A percentile compares a stretch with the other conserved stretches of the same genome.
These are phyloP conservation scores for Bujurquina vittata DNA, from an alignment of 2,113 vertebrate genomes.

Conservation along the genomic window DNA sequence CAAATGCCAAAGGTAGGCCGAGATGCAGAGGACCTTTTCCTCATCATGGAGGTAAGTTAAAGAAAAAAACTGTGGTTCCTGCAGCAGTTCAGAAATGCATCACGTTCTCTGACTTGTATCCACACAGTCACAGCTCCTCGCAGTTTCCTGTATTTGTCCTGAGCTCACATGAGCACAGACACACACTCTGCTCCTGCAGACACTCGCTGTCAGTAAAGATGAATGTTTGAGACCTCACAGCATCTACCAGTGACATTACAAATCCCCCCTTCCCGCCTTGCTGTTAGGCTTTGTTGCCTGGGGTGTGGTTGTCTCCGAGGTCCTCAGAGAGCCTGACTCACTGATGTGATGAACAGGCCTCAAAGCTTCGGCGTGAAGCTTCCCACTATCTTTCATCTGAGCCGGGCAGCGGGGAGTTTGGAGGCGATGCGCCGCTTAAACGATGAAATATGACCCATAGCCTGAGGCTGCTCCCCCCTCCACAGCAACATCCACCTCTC, in stretches of 20 bases:
- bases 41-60: not conserved
- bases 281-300: not conserved
- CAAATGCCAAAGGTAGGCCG: not conserved
- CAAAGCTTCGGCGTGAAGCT: slow-evolving; percentile 10
- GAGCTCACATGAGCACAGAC: not conserved
- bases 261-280: not conserved
- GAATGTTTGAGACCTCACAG: slow-evolving; percentile 4
- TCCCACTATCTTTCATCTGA: slow-evolving; percentile 24
- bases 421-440: slow-evolving; percentile 20
- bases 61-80: not conserved
- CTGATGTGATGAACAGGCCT: slow-evolving; percentile 28
- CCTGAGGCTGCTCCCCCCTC: slow-evolving; percentile 4
- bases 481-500: not conserved
- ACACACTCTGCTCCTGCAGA: not conserved
- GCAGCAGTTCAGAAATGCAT: not conserved
- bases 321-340: not conserved
- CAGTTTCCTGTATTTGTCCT: not conserved
- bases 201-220: not conserved
- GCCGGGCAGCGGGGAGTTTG: not conserved
- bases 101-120: not conserved
- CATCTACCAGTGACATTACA: not conserved
- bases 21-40: not conserved
- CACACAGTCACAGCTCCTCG: not conserved
- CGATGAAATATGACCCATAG: slow-evolving; percentile 53
- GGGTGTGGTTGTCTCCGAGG: not conserved